Conservation (phyloP, 2,113 vertebrate species). For the Chaetorhynchus papuensis region DNA sequence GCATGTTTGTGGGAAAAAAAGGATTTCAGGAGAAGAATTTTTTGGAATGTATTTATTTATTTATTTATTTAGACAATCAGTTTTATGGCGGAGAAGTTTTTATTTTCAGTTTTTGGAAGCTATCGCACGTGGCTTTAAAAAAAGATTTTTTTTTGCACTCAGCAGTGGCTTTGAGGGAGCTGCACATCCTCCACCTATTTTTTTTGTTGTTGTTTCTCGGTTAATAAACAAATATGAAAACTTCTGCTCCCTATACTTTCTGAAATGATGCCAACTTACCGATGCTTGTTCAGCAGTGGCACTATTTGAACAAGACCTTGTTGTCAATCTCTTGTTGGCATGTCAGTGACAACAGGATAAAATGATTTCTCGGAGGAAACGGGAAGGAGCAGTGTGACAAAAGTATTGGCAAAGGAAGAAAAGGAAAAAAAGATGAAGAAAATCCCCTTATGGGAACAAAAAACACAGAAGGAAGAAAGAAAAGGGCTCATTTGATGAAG, state of each 20-base stretch:
- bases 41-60: not conserved
- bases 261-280: not conserved
- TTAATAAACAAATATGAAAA: slow-evolving; percentile 12
- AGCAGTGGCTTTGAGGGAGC: not conserved
- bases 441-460: not conserved
- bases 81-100: not conserved
- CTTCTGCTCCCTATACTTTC: not conserved
- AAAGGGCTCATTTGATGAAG: not conserved
- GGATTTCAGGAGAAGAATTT: not conserved
- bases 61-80: not conserved
- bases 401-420: not conserved
- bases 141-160: not conserved
- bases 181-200: not conserved
- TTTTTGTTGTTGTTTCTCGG: not conserved
- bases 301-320: slow-evolving; percentile 6
- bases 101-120: not conserved
- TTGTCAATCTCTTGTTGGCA: slow-evolving; percentile 11
- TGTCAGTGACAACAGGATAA: not conserved
- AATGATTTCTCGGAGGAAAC: not conserved
- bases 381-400: not conserved
- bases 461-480: not conserved
- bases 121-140: rapidly evolving
- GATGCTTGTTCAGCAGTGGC: not conserved
- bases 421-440: not conserved
- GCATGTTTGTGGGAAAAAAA: not conserved